These are phyloP conservation scores for Musca vetustissima DNA, from an alignment of 1,140 invertebrate genomes.

Conservation along the genomic window DNA sequence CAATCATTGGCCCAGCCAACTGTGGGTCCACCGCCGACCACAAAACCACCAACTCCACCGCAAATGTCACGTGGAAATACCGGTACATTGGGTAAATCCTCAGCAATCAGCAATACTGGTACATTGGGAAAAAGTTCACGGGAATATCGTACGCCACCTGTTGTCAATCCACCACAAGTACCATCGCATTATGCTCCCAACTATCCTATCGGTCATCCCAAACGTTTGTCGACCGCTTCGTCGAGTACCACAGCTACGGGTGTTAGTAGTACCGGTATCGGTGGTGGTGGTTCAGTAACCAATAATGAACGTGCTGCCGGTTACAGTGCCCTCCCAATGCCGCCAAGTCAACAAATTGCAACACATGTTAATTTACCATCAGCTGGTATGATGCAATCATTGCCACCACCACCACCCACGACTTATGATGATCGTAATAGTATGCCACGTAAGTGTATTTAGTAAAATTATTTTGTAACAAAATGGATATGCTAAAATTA, in stretches of 20 bases:
- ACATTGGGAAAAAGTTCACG: conserved; percentile 72
- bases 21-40: conserved; percentile 82
- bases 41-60: conserved; percentile 92
- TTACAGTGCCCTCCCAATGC: conserved; percentile 77
- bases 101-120: conserved; percentile 59
- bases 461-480: neutral
- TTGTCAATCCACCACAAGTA: conserved; percentile 91
- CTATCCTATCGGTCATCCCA: conserved; percentile 81
- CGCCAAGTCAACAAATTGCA: conserved; percentile 63
- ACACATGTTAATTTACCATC: conserved; percentile 56
- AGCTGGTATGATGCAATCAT: conserved; percentile 74
- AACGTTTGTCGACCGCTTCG: conserved; percentile 58
- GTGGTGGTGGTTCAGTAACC: conserved; percentile 40
- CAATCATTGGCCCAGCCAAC: conserved; percentile 51
- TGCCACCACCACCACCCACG: conserved; percentile 67
- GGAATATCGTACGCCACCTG: conserved; percentile 90
- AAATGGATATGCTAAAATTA: neutral
- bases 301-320: conserved; percentile 74
- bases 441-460: conserved; percentile 83
- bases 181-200: conserved; percentile 94
- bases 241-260: conserved; percentile 37
- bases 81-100: conserved; percentile 60
- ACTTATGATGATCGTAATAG: conserved; percentile 65
- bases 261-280: conserved; percentile 32
- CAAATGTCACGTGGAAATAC: conserved; percentile 68